Base-by-base conservation (phyloP, 2,888 invertebrate species). In the Diachrysia chrysitis region DNA sequence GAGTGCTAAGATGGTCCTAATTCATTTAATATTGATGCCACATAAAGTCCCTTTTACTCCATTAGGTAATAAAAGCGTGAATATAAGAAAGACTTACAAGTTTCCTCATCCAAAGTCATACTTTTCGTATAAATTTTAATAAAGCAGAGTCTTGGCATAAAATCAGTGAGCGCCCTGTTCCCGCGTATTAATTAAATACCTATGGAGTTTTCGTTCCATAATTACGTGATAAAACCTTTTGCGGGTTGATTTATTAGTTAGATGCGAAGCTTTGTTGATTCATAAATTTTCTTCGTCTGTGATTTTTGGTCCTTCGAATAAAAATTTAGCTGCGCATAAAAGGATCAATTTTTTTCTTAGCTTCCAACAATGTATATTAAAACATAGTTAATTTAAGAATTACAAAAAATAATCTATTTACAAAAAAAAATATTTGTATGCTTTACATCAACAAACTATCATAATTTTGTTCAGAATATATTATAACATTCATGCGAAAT, bases 71-170 rank as follows among this genome's bases (percentile, higher is more conserved):
- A 75, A 64, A 54, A 56, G 25, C 42, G 21, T 53, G 23, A 53
- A 32, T 29, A 37, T 32, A 55, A 51, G 37, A 53, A 72, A 17
- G 23, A 14, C 75, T 58, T 14, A n/a, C 16, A 61, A 23, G 35
- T 21, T 56, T 32, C 21, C 57, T 68, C 25, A 25, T n/a, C 37
- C 23, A 12, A 75, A 63, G 48, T 71, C 66, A 72, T 58, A 73
- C 69, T 73, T 73, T 75, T 78, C 66, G 55, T 70, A 59, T 51
- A 70, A 70, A 78, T 64, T 76, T 74, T 76, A 76, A 78, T 78
- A 76, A 75, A 69, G 60, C 56, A 55, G 25, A 63, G 23, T 55
- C 61, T 66, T 65, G 59, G 53, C 25, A 32, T 55, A 58, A 61
- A 74, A 78, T 66, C 76, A 58, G 76, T 72, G 54, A 58, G 73